Evolutionary conservation across 2,797 vertebrate species (phyloP).

Genomic region (Steatocranus sp.): DNA sequence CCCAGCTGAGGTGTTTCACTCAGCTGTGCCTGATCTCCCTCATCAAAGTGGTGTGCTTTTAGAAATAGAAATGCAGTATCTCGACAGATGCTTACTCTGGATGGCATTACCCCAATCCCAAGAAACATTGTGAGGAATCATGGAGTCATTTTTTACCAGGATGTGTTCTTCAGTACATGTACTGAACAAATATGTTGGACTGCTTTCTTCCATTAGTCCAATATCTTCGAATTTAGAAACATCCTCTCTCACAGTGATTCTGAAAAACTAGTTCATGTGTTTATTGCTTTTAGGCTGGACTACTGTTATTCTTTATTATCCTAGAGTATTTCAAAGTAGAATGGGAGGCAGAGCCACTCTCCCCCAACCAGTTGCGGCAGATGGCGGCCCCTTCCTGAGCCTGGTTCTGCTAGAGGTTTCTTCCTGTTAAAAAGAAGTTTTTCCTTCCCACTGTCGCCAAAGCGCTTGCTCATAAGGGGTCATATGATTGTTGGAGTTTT

Average conservation of each 20-base stretch:
- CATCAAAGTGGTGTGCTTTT: neutral
- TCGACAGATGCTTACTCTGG: neutral
- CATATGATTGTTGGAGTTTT: neutral
- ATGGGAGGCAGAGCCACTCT: neutral
- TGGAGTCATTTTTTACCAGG: neutral
- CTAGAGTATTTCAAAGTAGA: neutral
- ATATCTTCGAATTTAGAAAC: neutral
- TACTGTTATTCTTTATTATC: neutral
- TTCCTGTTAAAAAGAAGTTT: fast-evolving
- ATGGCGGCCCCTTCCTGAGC: fast-evolving
- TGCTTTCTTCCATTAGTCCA: neutral
- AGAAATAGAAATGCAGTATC: neutral
- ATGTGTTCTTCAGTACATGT: neutral
- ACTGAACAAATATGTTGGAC: neutral
- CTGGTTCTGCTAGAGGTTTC: neutral
- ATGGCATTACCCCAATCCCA: neutral
- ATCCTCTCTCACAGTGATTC: fast-evolving
- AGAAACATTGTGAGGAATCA: neutral
- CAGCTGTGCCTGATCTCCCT: neutral
- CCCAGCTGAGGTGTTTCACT: neutral
- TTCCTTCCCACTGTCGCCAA: neutral
- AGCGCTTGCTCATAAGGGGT: neutral
- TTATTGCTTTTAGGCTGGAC: neutral
- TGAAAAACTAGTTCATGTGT: neutral
- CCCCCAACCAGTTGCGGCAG: neutral